phyloP scores from a whole-genome alignment of 2,113 vertebrate genomes.

The Eubucco bourcierii region DNA sequence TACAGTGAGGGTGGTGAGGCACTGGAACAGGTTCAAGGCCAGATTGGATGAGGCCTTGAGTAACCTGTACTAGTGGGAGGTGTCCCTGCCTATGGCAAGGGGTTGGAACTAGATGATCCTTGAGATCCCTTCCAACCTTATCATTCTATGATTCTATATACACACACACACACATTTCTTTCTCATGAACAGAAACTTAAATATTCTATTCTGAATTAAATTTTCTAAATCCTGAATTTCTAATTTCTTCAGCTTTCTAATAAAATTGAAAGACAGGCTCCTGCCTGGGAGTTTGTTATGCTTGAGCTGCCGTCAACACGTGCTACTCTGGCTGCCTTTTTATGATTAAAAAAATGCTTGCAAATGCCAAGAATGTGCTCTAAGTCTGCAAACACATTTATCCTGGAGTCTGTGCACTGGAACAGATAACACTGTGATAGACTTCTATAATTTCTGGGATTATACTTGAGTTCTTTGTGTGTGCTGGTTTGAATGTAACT shows the following conservation, averaged over 20 bases:
- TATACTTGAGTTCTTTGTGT: background rate
- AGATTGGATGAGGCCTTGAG: no score
- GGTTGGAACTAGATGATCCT: no score
- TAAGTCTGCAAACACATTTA: background rate
- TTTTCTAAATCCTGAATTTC: background rate
- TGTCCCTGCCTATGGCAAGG: no score
- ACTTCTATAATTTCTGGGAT: background rate
- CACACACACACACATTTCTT: background rate
- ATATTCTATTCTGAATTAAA: no score
- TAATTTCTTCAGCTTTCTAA: background rate
- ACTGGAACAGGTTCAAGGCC: no score
- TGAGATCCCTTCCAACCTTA: no score
- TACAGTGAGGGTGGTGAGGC: no score
- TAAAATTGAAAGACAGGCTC: background rate
- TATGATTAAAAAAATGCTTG: background rate
- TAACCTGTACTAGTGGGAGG: no score
- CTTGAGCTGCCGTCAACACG: background rate
- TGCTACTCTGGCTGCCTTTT: background rate
- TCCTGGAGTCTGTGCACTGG: background rate
- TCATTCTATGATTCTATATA: no score
- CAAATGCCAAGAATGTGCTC: background rate
- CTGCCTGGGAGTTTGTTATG: background rate
- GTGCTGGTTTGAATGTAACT: background rate
- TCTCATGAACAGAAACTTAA: background rate
- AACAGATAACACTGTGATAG: background rate